A percentile compares a stretch with the other conserved stretches of the same genome.
Conservation (phyloP, 2,888 invertebrate genomes). For the Tetropium fuscum region DNA sequence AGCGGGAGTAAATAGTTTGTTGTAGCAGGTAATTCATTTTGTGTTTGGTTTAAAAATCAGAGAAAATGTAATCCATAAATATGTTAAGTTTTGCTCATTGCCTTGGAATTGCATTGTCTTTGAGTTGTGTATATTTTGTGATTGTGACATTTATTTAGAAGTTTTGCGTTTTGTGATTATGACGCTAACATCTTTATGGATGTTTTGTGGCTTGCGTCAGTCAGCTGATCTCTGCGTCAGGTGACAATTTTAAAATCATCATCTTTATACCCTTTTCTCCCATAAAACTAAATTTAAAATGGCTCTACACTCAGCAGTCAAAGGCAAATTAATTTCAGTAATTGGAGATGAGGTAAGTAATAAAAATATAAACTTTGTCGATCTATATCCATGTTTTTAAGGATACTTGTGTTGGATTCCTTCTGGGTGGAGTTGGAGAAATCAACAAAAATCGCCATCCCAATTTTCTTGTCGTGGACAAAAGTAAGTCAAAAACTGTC, state of each 20-base stretch:
- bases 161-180: no score
- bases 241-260: slow-evolving; percentile 27
- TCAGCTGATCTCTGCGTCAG: slow-evolving; percentile 38
- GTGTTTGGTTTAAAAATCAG: no score
- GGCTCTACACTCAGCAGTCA: slow-evolving; percentile 87
- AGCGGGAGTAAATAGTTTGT: no score
- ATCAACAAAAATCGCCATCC: slow-evolving; percentile 97
- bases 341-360: slow-evolving; percentile 90
- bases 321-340: slow-evolving; percentile 93
- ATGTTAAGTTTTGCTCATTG: no score
- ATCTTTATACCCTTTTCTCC: slow-evolving; percentile 7
- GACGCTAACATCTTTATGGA: no score
- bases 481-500: slow-evolving; percentile 75
- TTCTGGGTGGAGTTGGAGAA: slow-evolving; percentile 97
- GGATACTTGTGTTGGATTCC: slow-evolving; percentile 99
- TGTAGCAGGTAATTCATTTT: no score
- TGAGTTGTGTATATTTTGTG: no score
- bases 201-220: no score
- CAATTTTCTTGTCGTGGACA: slow-evolving; percentile 97
- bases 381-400: slow-evolving; percentile 61
- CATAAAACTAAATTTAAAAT: slow-evolving; percentile 66
- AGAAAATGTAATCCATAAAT: no score
- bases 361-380: slow-evolving; percentile 2
- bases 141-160: no score
- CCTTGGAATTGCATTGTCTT: no score